A percentile compares a stretch with the other conserved stretches of the same genome.
Conservation (phyloP, 2,113 vertebrate genomes). For the Megaptera novaeangliae region DNA sequence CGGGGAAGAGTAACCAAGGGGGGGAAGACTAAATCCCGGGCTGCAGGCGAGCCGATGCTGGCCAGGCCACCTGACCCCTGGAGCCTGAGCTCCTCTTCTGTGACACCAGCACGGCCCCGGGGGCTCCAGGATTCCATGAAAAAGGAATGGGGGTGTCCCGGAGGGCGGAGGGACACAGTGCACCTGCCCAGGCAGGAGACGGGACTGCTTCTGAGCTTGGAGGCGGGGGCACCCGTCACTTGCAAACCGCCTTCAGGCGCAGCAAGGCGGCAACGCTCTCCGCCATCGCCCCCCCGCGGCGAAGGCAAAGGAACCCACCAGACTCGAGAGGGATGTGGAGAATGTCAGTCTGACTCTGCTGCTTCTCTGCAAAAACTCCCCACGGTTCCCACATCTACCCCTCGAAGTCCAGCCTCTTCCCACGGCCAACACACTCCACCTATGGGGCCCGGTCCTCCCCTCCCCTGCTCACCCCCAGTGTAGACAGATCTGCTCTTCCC, state of each 20-base stretch:
- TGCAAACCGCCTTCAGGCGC: background rate
- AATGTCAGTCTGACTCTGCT: background rate
- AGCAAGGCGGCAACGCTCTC: background rate
- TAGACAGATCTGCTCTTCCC: fast-evolving
- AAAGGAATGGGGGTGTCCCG: too few relatives aligned
- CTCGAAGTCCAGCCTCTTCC: background rate
- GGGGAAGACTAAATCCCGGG: too few relatives aligned
- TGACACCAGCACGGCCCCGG: too few relatives aligned
- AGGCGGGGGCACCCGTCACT: too few relatives aligned
- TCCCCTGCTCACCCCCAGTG: fast-evolving
- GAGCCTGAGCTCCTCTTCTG: too few relatives aligned
- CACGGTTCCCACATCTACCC: background rate
- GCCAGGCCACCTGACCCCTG: too few relatives aligned
- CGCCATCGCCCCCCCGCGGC: background rate
- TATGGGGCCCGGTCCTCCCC: background rate
- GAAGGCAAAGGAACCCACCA: background rate
- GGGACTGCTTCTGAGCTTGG: too few relatives aligned
- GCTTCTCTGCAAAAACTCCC: background rate
- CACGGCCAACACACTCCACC: background rate
- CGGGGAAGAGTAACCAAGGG: too few relatives aligned
- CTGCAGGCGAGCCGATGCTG: too few relatives aligned
- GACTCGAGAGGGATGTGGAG: background rate
- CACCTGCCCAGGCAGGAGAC: too few relatives aligned
- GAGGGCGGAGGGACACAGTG: too few relatives aligned
- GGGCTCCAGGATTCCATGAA: too few relatives aligned